Evolutionary conservation across 2,797 vertebrate species (phyloP).

Genomic region (Aulostomus chinensis): DNA sequence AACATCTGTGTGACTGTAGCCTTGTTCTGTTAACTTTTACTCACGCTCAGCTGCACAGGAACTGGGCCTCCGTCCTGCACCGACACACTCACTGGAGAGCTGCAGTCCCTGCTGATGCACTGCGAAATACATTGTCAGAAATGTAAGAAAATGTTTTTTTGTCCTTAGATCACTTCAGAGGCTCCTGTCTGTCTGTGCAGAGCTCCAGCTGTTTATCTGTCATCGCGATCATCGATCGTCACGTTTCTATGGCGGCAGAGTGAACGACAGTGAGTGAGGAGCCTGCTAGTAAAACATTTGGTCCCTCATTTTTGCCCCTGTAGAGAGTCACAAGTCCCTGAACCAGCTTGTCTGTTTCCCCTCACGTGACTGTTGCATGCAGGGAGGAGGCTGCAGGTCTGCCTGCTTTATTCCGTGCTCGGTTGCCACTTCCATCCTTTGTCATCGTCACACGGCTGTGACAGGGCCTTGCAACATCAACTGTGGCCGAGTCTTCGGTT

Average conservation of each 20-base stretch:
- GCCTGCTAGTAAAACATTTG: constrained; percentile 67
- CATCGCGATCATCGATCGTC: constrained; percentile 54
- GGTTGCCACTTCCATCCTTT: constrained; percentile 59
- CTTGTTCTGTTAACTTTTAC: constrained; percentile 43
- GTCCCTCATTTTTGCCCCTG: constrained; percentile 69
- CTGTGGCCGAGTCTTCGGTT: constrained; percentile 52
- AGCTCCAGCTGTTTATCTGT: constrained; percentile 51
- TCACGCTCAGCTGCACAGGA: constrained; percentile 16
- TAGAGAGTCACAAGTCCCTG: constrained; percentile 62
- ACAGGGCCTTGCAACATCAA: constrained; percentile 65
- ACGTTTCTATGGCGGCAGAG: constrained; percentile 56
- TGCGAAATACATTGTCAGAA: background rate
- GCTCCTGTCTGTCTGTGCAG: constrained; percentile 22
- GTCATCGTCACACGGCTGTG: constrained; percentile 63
- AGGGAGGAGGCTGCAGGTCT: constrained; percentile 53
- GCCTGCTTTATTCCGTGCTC: constrained; percentile 64
- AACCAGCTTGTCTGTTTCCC: constrained; percentile 70
- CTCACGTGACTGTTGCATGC: constrained; percentile 54
- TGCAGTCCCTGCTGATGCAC: no score
- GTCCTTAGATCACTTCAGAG: no score
- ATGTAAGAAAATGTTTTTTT: background rate
- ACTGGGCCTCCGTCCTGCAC: constrained; percentile 1
- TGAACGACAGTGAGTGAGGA: constrained; percentile 56
- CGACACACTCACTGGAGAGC: constrained; percentile 1
- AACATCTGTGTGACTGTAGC: constrained; percentile 24